A percentile compares a stretch with the other conserved stretches of the same genome.
These are phyloP conservation scores for Drosophila testacea DNA, from an alignment of 2,888 invertebrate species.

Conservation along the genomic window DNA sequence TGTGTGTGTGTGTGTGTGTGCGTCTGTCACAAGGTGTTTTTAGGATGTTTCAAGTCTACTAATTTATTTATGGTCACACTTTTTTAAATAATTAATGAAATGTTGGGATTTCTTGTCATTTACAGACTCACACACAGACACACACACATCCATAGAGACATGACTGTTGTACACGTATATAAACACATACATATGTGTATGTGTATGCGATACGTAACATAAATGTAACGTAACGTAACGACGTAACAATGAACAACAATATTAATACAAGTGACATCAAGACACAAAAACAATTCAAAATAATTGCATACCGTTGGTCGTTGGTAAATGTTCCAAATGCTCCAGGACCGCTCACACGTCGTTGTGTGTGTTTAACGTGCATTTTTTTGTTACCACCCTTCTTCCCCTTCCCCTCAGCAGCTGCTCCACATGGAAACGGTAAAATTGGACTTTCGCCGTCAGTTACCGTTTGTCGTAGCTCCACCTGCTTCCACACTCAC, in stretches of 20 bases:
- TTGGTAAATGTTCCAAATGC: conserved; percentile 85
- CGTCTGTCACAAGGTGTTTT: conserved; percentile 48
- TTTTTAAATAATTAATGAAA: conserved; percentile 53
- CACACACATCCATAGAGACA: conserved; percentile 3
- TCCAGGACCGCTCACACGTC: conserved; percentile 85
- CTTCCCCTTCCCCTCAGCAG: conserved; percentile 12
- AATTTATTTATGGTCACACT: conserved; percentile 49
- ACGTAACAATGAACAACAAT: conserved; percentile 41
- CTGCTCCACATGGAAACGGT: conserved; percentile 56
- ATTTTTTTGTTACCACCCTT: conserved; percentile 63
- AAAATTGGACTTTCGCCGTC: conserved; percentile 51
- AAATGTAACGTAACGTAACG: conserved; percentile 21
- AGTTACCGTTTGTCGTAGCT: conserved; percentile 30
- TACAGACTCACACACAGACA: conserved; percentile 24
- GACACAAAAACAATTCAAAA: conserved; percentile 27
- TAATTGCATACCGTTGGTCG: conserved; percentile 83
- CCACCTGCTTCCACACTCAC: conserved; percentile 15
- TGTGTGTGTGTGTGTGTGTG: conserved; percentile 2
- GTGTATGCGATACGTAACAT: conserved; percentile 15
- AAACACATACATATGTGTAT: background rate
- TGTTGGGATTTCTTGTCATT: conserved; percentile 47
- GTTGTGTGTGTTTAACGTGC: conserved; percentile 85
- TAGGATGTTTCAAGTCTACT: conserved; percentile 36
- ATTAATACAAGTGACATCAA: conserved; percentile 25
- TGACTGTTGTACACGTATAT: conserved; percentile 3